Evolutionary conservation across 23 tunicate species (phyloP), one percentile per base, ranked within the genome.

Genomic region (Halocynthia aurantium): DNA sequence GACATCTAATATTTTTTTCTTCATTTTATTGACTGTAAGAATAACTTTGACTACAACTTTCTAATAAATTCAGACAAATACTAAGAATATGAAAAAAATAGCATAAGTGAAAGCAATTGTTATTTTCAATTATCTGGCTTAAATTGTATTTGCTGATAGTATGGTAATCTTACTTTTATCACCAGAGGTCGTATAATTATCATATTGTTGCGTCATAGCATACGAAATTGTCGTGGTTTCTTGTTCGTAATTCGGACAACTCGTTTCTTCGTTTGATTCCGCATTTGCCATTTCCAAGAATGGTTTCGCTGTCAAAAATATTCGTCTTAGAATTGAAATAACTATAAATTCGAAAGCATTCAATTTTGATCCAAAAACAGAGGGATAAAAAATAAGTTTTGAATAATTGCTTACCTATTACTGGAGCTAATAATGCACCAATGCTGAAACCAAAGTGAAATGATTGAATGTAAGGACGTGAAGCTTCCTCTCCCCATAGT

Each of bases 401-500:
- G 4, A 4, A 31, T 31, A 31, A 61, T 7, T 54, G 40, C n/a
- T 71, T 52, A 80, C 84, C 84, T 13, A 80, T 57, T 8, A 82
- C 49, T 40, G 85, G 85, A 6, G 85, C 79, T 21, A 82, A 71
- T 1, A 75, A 73, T 15, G 88, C 88, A 10, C 88, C 88, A n/a
- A 84, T 54, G 67, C 76, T 77, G 79, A 84, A 84, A 21, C 75
- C 75, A 49, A 84, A 80, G 55, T 84, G 88, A 53, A 52, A 78
- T 7, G 65, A 50, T 77, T 84, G 88, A 18, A 84, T 69, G 63
- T 52, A 53, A 57, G 73, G 67, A 40, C 83, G 50, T 8, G 88
- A 84, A 20, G 44, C 55, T 54, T 84, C 54, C 53, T 78, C 88
- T 62, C 88, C 88, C 88, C 88, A 84, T 7, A 84, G 18, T 51